Conservation (phyloP, 2,113 vertebrate genomes). For the Tursiops truncatus region DNA sequence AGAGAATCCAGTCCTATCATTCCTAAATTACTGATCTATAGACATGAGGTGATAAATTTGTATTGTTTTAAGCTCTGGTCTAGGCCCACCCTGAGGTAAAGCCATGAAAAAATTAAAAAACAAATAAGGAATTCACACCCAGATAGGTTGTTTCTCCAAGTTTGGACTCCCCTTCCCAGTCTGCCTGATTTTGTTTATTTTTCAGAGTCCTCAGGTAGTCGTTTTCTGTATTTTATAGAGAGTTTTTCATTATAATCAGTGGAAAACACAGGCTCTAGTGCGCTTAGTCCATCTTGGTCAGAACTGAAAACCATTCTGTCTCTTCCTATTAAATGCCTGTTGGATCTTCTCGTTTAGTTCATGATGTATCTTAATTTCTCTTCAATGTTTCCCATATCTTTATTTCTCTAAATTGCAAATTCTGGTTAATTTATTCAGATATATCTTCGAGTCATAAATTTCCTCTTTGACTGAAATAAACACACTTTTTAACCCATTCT, state of each 20-base stretch:
- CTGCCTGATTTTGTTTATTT: background rate
- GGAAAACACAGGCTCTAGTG: background rate
- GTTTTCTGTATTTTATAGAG: background rate
- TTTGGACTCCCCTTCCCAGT: background rate
- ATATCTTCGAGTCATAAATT: background rate
- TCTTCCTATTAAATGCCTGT: background rate
- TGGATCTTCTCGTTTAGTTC: background rate
- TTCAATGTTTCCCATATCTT: background rate
- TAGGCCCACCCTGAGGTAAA: background rate
- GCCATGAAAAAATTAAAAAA: background rate
- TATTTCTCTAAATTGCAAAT: background rate
- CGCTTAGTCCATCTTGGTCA: background rate
- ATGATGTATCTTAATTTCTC: background rate
- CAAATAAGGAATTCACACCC: background rate
- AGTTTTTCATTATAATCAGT: background rate
- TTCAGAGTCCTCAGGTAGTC: background rate
- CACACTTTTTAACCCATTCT: background rate
- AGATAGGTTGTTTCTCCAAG: background rate
- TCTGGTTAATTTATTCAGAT: slow-evolving; percentile 2
- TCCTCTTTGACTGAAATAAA: background rate
- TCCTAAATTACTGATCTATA: background rate
- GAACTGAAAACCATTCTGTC: background rate
- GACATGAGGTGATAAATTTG: background rate
- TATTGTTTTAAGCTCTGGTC: background rate
- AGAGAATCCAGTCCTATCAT: background rate